Evolutionary conservation across 2,113 vertebrate genomes (phyloP).

Genomic region (Malurus melanocephalus): DNA sequence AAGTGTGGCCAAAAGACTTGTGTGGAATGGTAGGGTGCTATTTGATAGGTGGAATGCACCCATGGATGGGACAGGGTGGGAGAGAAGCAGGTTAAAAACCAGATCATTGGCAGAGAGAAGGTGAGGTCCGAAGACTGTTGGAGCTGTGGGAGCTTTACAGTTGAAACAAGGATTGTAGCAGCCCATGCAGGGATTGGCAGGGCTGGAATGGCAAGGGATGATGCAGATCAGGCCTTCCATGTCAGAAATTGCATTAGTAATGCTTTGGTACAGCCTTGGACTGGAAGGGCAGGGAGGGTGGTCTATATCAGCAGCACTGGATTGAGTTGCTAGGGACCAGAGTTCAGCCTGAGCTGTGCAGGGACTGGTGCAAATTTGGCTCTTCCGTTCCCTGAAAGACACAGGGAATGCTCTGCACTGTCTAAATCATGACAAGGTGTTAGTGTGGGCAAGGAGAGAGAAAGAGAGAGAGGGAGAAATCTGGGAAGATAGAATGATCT

Average conservation of each 20-base stretch:
- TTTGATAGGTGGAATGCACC: neutral
- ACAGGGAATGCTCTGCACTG: neutral
- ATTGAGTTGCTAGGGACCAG: neutral
- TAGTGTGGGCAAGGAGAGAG: conserved; percentile 19
- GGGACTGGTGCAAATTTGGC: neutral
- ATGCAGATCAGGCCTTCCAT: neutral
- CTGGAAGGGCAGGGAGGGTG: neutral
- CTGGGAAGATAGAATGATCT: neutral
- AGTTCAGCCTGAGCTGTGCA: neutral
- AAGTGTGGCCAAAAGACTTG: fast-evolving
- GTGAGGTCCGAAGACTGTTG: neutral
- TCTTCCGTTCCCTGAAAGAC: neutral
- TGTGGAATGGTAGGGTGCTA: neutral
- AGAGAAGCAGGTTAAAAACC: neutral
- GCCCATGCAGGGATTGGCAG: neutral
- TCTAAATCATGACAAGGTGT: conserved; percentile 17
- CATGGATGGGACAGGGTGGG: neutral
- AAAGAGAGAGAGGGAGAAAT: neutral
- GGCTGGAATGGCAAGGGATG: neutral
- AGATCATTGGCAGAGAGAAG: neutral
- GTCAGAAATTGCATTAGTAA: neutral
- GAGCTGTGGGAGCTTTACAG: neutral
- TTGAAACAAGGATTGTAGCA: neutral
- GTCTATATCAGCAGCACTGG: neutral
- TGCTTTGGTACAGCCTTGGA: neutral